These are phyloP conservation scores for Naja naja DNA, from an alignment of 2,113 vertebrate species.

Conservation along the genomic window DNA sequence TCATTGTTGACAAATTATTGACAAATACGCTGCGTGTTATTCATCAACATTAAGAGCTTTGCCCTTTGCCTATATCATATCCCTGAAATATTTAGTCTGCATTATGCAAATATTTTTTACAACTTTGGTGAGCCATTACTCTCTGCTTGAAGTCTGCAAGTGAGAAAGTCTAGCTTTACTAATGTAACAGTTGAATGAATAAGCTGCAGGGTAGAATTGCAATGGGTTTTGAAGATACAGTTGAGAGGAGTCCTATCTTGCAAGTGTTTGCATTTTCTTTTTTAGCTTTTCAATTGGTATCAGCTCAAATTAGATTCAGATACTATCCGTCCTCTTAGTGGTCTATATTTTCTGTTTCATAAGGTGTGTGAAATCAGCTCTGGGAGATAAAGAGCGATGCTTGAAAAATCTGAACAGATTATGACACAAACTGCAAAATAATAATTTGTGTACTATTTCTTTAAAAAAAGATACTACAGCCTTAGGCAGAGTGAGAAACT, in stretches of 20 bases:
- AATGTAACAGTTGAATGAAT: slow-evolving; percentile 29
- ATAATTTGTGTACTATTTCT: slow-evolving; percentile 4
- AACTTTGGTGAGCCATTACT: slow-evolving; percentile 25
- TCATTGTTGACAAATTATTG: slow-evolving; percentile 23
- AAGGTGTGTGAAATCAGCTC: slow-evolving; percentile 7
- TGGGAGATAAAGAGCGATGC: slow-evolving; percentile 6
- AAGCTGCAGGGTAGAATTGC: slow-evolving; percentile 20
- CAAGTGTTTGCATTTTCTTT: slow-evolving; percentile 37
- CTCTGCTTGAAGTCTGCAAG: slow-evolving; percentile 44
- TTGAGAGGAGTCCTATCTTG: slow-evolving; percentile 18
- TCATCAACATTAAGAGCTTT: slow-evolving; percentile 28
- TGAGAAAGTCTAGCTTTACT: slow-evolving; percentile 29
- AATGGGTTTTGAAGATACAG: slow-evolving; percentile 24
- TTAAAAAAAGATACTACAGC: slow-evolving; percentile 7
- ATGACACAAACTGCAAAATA: not conserved
- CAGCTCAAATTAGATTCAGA: slow-evolving; percentile 30
- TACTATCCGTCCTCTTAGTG: not conserved
- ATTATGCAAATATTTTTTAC: slow-evolving; percentile 46
- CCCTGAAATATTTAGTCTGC: slow-evolving; percentile 55
- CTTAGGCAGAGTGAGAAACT: not conserved
- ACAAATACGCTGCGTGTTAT: slow-evolving; percentile 22
- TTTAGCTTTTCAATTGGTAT: slow-evolving; percentile 29
- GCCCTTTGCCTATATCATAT: slow-evolving; percentile 46
- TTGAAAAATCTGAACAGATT: slow-evolving; percentile 11
- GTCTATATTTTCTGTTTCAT: slow-evolving; percentile 2